phyloP scores from a whole-genome alignment of 2,888 invertebrate genomes.

The Adineta ricciae region DNA sequence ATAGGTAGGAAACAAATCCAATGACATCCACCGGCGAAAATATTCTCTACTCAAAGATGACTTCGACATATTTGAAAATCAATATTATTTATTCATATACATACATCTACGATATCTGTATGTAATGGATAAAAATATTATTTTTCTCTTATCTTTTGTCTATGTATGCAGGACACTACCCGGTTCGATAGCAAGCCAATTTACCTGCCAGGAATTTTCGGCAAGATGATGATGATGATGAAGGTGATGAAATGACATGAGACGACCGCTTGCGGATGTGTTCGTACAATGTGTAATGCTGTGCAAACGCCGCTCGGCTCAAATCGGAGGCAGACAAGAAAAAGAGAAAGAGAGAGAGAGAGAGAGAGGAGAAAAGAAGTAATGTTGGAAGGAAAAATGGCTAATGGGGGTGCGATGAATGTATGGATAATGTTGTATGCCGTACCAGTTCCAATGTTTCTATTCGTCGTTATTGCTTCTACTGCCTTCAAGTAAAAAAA shows the following conservation, averaged over 20 bases:
- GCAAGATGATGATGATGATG: slow-evolving; percentile 16
- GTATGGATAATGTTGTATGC: not conserved
- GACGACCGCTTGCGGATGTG: not conserved
- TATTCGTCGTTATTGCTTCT: not conserved
- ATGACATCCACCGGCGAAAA: too few species aligned
- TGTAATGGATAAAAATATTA: not conserved
- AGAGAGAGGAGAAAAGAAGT: not conserved
- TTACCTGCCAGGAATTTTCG: slow-evolving; percentile 22
- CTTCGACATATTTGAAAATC: too few species aligned
- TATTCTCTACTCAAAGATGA: too few species aligned
- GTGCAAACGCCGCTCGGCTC: not conserved
- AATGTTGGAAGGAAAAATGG: not conserved
- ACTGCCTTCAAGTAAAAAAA: slow-evolving; percentile 7
- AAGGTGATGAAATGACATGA: slow-evolving; percentile 14
- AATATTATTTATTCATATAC: not conserved
- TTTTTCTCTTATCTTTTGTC: not conserved
- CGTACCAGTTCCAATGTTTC: not conserved
- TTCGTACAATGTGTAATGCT: slow-evolving; percentile 13
- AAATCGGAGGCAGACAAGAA: not conserved
- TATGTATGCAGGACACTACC: not conserved
- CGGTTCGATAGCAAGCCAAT: not conserved
- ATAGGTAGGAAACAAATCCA: too few species aligned
- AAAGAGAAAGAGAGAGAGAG: not conserved
- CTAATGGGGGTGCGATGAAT: not conserved
- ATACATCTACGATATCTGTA: not conserved